These are phyloP conservation scores for Lepus europaeus DNA, from an alignment of 2,113 vertebrate species.

Conservation along the genomic window DNA sequence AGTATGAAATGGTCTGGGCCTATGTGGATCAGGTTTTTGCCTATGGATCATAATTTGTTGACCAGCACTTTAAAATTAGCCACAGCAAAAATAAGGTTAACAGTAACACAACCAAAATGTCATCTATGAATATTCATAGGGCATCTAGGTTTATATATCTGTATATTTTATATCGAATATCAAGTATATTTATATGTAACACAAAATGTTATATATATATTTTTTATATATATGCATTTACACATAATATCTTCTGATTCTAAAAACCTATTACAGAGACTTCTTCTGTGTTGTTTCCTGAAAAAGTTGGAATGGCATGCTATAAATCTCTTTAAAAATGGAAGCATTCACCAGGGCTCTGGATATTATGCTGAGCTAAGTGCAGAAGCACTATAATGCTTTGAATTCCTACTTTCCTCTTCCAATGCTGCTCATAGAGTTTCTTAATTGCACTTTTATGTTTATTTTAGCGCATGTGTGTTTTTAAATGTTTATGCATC, in stretches of 20 bases:
- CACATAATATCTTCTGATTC: neutral
- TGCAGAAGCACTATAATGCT: neutral
- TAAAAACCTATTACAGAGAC: neutral
- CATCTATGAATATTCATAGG: neutral
- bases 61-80: neutral
- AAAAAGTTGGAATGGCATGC: neutral
- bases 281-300: neutral
- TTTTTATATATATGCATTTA: neutral
- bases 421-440: neutral
- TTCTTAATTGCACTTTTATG: neutral
- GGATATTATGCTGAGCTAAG: neutral
- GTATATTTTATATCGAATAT: neutral
- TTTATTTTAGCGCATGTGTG: neutral
- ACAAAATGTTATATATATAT: neutral
- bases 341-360: neutral
- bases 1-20: neutral
- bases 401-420: constrained; percentile 2
- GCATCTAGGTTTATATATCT: neutral
- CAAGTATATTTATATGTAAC: neutral
- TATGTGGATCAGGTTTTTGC: neutral
- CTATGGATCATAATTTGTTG: neutral
- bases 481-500: neutral
- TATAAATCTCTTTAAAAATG: neutral
- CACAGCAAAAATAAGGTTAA: constrained; percentile 15
- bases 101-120: neutral